A percentile compares a stretch with the other conserved stretches of the same genome.
These are phyloP conservation scores for Ginglymostoma cirratum DNA, from an alignment of 2,113 vertebrate genomes.

Conservation along the genomic window DNA sequence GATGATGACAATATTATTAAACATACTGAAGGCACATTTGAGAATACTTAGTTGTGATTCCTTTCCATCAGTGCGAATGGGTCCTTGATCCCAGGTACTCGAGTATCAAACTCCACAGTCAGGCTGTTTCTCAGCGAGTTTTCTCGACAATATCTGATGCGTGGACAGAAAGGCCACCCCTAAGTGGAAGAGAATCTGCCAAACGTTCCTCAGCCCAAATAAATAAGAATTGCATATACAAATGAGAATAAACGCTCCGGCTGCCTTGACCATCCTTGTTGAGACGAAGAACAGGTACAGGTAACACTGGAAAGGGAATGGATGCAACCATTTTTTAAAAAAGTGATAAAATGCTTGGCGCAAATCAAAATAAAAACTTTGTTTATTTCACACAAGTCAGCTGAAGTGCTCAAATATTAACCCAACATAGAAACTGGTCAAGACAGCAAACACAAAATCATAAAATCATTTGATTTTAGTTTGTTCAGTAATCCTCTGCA, in stretches of 20 bases:
- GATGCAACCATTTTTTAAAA: not conserved
- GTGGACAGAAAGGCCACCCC: constrained; percentile 75
- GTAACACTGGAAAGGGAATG: constrained; percentile 67
- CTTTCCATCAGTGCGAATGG: not conserved
- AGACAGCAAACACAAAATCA: not conserved
- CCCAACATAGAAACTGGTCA: not conserved
- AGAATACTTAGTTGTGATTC: not conserved
- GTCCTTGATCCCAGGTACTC: not conserved
- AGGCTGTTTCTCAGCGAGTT: constrained; percentile 64
- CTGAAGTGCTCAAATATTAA: not conserved
- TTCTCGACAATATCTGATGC: constrained; percentile 69
- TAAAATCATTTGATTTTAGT: not conserved
- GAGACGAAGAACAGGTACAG: constrained; percentile 84
- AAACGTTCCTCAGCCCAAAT: constrained; percentile 72
- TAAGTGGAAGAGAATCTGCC: constrained; percentile 85
- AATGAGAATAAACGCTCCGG: constrained; percentile 58
- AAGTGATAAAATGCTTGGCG: not conserved
- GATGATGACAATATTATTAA: not conserved
- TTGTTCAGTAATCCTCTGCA: not conserved
- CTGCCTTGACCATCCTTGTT: constrained; percentile 65
- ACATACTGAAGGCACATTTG: constrained; percentile 12
- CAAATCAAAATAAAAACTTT: not conserved
- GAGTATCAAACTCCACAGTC: constrained; percentile 74
- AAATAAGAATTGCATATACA: constrained; percentile 77
- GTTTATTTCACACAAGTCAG: not conserved